Conservation (phyloP, 2,888 invertebrate species). For the Agriopis marginaria region DNA sequence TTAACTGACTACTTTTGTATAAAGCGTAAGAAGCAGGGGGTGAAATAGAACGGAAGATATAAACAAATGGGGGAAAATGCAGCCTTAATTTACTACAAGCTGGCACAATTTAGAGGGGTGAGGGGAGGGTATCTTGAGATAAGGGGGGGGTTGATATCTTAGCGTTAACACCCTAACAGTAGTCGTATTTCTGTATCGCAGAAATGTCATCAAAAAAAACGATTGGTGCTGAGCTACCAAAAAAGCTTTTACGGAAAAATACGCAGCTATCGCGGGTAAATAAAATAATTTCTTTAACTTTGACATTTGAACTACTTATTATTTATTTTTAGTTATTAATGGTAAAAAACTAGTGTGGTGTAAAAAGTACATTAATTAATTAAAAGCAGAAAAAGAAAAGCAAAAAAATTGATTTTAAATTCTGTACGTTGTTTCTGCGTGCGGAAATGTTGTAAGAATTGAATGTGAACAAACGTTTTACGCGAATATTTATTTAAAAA, state of each 20-base stretch:
- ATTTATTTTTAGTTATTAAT: constrained; percentile 19
- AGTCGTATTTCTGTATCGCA: constrained; percentile 13
- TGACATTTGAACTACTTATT: constrained; percentile 4
- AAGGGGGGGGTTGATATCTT: background rate
- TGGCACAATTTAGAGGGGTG: constrained; percentile 25
- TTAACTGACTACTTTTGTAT: constrained; percentile 8
- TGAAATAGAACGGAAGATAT: constrained; percentile 33
- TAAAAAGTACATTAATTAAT: constrained; percentile 15
- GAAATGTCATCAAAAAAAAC: background rate
- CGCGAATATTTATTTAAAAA: background rate
- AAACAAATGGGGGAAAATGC: constrained; percentile 35
- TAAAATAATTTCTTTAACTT: background rate
- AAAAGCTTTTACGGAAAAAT: background rate
- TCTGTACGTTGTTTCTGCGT: background rate
- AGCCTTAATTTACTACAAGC: constrained; percentile 34
- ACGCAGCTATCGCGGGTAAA: too few relatives aligned
- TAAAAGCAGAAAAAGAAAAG: background rate
- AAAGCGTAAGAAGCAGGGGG: constrained; percentile 11
- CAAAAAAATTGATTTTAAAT: background rate
- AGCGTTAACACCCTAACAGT: constrained; percentile 12
- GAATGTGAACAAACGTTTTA: too few relatives aligned
- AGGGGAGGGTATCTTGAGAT: constrained; percentile 1
- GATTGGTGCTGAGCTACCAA: background rate
- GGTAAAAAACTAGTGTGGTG: constrained; percentile 1
- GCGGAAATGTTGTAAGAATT: constrained; percentile 7